phyloP scores from a whole-genome alignment of 2,888 invertebrate species.

The Malthinus flaveolus region DNA sequence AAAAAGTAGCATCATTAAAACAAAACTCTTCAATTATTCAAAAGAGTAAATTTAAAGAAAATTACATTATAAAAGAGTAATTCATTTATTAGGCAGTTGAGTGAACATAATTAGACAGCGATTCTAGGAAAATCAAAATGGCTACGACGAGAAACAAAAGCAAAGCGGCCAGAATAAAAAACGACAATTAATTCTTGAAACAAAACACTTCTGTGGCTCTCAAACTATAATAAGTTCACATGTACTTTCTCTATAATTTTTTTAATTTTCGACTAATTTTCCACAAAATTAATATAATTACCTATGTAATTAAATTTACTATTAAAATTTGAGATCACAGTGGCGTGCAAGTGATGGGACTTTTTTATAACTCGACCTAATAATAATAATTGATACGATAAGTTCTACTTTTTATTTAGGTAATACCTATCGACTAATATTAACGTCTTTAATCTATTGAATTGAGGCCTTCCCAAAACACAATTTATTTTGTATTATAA shows the following conservation, averaged over 20 bases:
- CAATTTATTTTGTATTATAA: too few relatives aligned
- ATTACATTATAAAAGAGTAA: slow-evolving; percentile 49
- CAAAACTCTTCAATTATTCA: slow-evolving; percentile 44
- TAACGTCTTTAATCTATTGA: too few relatives aligned
- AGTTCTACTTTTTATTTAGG: too few relatives aligned
- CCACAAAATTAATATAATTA: too few relatives aligned
- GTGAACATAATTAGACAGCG: slow-evolving; percentile 50
- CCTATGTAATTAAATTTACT: too few relatives aligned
- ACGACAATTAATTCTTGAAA: slow-evolving; percentile 53
- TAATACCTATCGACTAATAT: too few relatives aligned
- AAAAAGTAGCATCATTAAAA: slow-evolving; percentile 38
- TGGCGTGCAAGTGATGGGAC: too few relatives aligned
- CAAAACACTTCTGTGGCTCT: slow-evolving; percentile 47
- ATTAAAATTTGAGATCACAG: too few relatives aligned
- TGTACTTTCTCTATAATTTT: slow-evolving; percentile 33
- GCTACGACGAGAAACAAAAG: slow-evolving; percentile 48
- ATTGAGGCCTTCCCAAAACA: too few relatives aligned
- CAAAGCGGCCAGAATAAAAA: slow-evolving; percentile 47
- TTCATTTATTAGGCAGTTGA: slow-evolving; percentile 52
- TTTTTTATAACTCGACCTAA: too few relatives aligned
- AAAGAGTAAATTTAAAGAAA: slow-evolving; percentile 43
- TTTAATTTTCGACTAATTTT: too few relatives aligned
- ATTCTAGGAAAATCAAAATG: slow-evolving; percentile 53
- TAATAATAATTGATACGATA: too few relatives aligned
- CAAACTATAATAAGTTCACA: slow-evolving; percentile 31